Conservation (phyloP, 2,797 vertebrate species). For the Champsocephalus gunnari region DNA sequence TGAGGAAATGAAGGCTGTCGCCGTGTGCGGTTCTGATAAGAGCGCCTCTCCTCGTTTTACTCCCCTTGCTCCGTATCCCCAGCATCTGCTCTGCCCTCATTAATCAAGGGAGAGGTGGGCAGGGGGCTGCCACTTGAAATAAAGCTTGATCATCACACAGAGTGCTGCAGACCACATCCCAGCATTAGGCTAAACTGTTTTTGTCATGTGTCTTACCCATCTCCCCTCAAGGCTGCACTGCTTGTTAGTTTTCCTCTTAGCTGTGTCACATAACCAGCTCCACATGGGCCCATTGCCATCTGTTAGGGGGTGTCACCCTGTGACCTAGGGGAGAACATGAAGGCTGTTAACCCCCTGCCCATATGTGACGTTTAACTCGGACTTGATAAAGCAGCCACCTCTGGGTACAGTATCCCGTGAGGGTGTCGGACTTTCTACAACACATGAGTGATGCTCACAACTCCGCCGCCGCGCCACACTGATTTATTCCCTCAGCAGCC, state of each 20-base stretch:
- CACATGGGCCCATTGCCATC: slow-evolving; percentile 57
- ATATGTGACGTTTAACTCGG: slow-evolving; percentile 56
- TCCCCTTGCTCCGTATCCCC: slow-evolving; percentile 47
- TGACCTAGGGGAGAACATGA: slow-evolving; percentile 56
- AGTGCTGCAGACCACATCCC: slow-evolving; percentile 54
- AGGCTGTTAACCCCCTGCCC: slow-evolving; percentile 57
- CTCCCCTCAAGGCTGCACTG: slow-evolving; percentile 43
- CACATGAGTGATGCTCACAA: slow-evolving; percentile 48
- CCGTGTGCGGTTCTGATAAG: slow-evolving; percentile 47
- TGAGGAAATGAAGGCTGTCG: slow-evolving; percentile 59
- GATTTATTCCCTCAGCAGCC: slow-evolving; percentile 36
- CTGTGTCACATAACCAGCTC: slow-evolving; percentile 36
- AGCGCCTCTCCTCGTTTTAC: slow-evolving; percentile 35
- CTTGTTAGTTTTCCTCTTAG: slow-evolving; percentile 60
- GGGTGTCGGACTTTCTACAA: slow-evolving; percentile 39
- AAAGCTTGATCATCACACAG: slow-evolving; percentile 59
- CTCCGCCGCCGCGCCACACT: not conserved
- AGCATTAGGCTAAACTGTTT: slow-evolving; percentile 50
- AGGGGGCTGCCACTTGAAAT: slow-evolving; percentile 73
- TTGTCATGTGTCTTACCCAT: slow-evolving; percentile 45
- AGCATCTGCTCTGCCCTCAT: slow-evolving; percentile 79
- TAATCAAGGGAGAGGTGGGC: slow-evolving; percentile 73
- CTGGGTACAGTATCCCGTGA: slow-evolving; percentile 47
- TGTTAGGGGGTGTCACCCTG: slow-evolving; percentile 55
- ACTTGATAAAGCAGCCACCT: slow-evolving; percentile 62